Evolutionary conservation across 2,888 invertebrate species (phyloP).

Genomic region (Eudasyphora cyanicolor): DNA sequence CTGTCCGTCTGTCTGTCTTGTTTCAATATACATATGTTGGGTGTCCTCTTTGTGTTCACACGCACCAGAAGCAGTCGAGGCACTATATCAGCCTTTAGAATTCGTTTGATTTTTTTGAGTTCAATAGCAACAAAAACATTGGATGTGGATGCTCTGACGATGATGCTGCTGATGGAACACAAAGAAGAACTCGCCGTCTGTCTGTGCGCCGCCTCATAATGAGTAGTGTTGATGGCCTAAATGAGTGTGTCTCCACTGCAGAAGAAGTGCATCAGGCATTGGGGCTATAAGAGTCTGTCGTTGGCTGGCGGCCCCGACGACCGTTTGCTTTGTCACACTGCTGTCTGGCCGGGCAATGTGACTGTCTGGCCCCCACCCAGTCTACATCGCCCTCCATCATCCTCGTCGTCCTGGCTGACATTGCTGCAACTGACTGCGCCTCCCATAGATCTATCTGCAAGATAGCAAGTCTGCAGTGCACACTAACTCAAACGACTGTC

Average conservation of each 20-base stretch:
- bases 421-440: not conserved
- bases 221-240: conserved; percentile 1
- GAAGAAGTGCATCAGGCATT: not conserved
- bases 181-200: not conserved
- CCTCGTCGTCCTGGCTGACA: not conserved
- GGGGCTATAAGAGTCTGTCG: not conserved
- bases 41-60: too few species aligned
- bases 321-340: not conserved
- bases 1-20: not conserved
- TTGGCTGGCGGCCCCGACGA: not conserved
- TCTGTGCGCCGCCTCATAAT: not conserved
- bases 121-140: not conserved
- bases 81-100: too few species aligned
- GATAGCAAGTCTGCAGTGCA: too few species aligned
- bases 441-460: not conserved
- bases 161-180: not conserved
- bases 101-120: not conserved
- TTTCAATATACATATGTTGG: too few species aligned
- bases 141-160: too few species aligned
- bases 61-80: too few species aligned
- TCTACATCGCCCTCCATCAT: not conserved
- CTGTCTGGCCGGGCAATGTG: not conserved
- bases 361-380: not conserved
- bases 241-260: not conserved
- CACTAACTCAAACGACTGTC: too few species aligned